Conservation (phyloP, 2,888 invertebrate genomes). For the Gisinianus flammeolus region DNA sequence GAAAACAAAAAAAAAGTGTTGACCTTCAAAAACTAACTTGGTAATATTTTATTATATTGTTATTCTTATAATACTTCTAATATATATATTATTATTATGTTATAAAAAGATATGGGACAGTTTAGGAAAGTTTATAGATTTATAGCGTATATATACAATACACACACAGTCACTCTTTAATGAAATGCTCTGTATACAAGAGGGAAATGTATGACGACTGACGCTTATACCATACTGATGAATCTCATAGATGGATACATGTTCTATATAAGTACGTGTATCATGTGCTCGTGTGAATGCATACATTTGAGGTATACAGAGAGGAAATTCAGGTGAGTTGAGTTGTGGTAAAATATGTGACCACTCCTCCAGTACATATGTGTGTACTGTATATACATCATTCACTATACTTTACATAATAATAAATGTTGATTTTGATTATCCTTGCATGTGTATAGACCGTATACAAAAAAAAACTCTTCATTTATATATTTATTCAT, state of each 20-base stretch:
- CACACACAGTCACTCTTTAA: no score
- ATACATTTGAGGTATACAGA: no score
- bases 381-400: neutral
- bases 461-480: neutral
- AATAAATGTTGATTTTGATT: neutral
- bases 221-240: neutral
- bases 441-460: neutral
- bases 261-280: no score
- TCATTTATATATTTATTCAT: neutral
- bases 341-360: neutral
- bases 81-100: neutral
- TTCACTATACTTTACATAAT: neutral
- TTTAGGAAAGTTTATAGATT: neutral
- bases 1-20: neutral
- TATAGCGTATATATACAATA: no score
- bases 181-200: neutral
- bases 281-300: neutral
- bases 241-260: no score
- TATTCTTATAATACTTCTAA: neutral
- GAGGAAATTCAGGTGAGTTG: neutral
- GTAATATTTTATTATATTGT: no score
- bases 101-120: neutral
- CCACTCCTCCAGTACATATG: neutral
- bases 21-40: neutral
- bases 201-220: neutral